Evolutionary conservation across 2,888 invertebrate genomes (phyloP).

Genomic region (Nymphalis polychloros): DNA sequence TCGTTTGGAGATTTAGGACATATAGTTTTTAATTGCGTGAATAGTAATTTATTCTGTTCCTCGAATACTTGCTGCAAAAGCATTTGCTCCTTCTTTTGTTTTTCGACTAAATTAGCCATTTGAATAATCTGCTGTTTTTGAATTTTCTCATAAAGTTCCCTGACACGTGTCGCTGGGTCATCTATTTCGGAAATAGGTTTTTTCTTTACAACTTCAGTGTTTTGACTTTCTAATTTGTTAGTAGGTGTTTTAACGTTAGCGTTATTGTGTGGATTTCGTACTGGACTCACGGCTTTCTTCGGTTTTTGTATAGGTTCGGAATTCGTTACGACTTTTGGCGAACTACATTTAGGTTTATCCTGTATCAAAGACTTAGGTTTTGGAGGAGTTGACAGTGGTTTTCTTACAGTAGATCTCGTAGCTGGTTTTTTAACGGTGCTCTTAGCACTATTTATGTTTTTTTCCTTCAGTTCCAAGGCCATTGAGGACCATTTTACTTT

Average conservation of each 20-base stretch:
- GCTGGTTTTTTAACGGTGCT: constrained; percentile 25
- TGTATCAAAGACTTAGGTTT: constrained; percentile 48
- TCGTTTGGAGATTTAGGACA: constrained; percentile 66
- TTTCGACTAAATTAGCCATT: constrained; percentile 83
- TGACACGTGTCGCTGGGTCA: constrained; percentile 64
- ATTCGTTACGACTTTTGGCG: constrained; percentile 49
- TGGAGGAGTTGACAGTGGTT: constrained; percentile 42
- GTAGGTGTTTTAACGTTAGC: constrained; percentile 43
- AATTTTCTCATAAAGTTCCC: constrained; percentile 76
- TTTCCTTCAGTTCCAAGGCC: constrained; percentile 67
- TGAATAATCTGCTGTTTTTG: constrained; percentile 85
- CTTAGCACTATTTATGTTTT: constrained; percentile 36
- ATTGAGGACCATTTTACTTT: constrained; percentile 79
- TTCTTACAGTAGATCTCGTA: constrained; percentile 41
- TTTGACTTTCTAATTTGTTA: constrained; percentile 12
- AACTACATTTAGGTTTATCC: constrained; percentile 47
- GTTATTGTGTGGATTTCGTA: constrained; percentile 46
- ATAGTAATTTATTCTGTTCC: constrained; percentile 83
- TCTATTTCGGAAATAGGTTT: constrained; percentile 52
- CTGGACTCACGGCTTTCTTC: constrained; percentile 50
- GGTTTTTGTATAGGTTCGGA: constrained; percentile 53
- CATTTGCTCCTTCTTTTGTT: constrained; percentile 84
- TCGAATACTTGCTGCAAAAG: constrained; percentile 84
- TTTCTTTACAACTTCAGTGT: constrained; percentile 27
- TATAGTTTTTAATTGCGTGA: constrained; percentile 74